Percentiles rank a stretch among this genome's conserved stretches.
Conservation (phyloP, 2,888 invertebrate species). For the Drosophila paranaensis region DNA sequence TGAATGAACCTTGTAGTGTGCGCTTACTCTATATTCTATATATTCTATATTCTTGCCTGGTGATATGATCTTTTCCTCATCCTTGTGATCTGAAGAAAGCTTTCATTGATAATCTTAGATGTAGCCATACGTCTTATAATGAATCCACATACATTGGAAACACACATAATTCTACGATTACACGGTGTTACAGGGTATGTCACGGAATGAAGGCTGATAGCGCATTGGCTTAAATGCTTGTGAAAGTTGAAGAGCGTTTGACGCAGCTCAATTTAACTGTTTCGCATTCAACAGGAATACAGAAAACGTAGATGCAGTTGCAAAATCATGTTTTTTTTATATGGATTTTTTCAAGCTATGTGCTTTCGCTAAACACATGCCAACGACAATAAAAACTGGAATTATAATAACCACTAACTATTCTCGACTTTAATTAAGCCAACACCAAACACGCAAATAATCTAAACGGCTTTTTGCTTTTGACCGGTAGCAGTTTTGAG, state of each 20-base stretch:
- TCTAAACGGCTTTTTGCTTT: slow-evolving; percentile 18
- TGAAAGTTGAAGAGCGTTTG: slow-evolving; percentile 1
- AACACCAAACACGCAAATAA: slow-evolving; percentile 66
- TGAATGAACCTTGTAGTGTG: background rate
- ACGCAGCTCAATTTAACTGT: slow-evolving; percentile 30
- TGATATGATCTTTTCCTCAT: too few relatives aligned
- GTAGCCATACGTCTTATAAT: background rate
- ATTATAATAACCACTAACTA: slow-evolving; percentile 35
- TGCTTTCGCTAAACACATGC: slow-evolving; percentile 35
- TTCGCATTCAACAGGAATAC: background rate
- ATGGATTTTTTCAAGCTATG: background rate
- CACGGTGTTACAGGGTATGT: background rate
- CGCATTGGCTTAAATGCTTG: background rate
- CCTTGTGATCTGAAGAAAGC: background rate
- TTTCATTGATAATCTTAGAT: background rate
- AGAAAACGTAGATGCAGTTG: slow-evolving; percentile 20
- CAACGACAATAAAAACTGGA: slow-evolving; percentile 20
- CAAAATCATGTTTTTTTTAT: slow-evolving; percentile 17
- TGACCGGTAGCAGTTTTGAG: slow-evolving; percentile 6
- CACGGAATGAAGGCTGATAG: slow-evolving; percentile 1
- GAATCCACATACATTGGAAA: too few relatives aligned
- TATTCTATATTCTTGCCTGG: too few relatives aligned
- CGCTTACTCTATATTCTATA: too few relatives aligned
- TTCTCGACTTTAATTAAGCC: slow-evolving; percentile 53
- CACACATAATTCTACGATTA: too few relatives aligned